A percentile compares a stretch with the other conserved stretches of the same genome.
phyloP scores from a whole-genome alignment of 2,888 invertebrate species.

The Pyrrhosoma nymphula region DNA sequence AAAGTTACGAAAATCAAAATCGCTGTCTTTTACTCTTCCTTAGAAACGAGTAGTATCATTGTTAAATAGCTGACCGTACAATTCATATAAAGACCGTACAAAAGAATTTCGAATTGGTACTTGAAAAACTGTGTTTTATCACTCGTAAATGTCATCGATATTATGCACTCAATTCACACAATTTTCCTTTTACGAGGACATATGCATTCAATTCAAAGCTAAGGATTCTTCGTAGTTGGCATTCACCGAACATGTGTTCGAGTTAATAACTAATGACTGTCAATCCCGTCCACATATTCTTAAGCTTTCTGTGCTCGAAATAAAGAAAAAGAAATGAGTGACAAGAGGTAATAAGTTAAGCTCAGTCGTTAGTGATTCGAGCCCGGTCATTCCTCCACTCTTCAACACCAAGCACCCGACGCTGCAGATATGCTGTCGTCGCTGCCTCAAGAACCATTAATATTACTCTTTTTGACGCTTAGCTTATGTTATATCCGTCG shows the following conservation, averaged over 20 bases:
- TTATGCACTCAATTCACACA: not conserved
- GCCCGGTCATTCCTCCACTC: conserved; percentile 2
- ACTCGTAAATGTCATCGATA: not conserved
- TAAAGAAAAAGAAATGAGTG: conserved; percentile 46
- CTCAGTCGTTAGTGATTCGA: conserved; percentile 11
- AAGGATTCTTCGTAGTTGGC: not conserved
- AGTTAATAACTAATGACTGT: not conserved
- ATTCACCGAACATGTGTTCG: not conserved
- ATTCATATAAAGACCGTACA: conserved; percentile 16
- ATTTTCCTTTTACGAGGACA: not conserved
- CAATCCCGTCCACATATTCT: not conserved
- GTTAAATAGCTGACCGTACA: not conserved
- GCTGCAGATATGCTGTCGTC: conserved; percentile 35
- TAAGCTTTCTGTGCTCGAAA: not conserved
- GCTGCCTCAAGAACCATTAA: conserved; percentile 48
- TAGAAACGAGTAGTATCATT: not conserved
- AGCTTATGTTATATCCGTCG: conserved; percentile 36
- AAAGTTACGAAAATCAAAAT: not conserved
- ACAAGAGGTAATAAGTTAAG: conserved; percentile 51
- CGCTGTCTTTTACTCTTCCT: not conserved
- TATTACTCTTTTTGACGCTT: conserved; percentile 21
- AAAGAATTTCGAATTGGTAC: not conserved
- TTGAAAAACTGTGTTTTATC: not conserved
- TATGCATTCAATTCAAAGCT: not conserved
- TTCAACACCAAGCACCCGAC: conserved; percentile 50